Conservation (phyloP, 2,888 invertebrate genomes). For the Psylliodes chrysocephalus region DNA sequence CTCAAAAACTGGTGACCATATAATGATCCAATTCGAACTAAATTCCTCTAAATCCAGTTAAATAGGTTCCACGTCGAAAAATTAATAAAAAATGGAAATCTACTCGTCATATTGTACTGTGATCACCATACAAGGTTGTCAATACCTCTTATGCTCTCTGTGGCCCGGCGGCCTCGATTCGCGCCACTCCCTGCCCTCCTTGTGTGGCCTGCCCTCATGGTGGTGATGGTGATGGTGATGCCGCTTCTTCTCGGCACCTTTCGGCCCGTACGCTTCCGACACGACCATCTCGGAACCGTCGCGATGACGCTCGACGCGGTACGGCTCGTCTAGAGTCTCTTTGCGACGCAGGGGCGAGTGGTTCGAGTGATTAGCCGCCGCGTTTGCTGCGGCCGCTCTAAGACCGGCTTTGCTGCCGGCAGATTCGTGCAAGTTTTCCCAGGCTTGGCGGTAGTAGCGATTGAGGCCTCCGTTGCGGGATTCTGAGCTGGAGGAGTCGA, state of each 20-base stretch:
- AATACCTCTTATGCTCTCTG: slow-evolving; percentile 68
- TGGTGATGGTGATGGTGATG: slow-evolving; percentile 84
- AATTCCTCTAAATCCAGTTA: not conserved
- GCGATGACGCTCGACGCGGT: slow-evolving; percentile 62
- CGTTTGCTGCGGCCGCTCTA: slow-evolving; percentile 66
- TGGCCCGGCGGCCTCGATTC: slow-evolving; percentile 66
- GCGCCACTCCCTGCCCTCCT: slow-evolving; percentile 69
- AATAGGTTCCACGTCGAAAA: not conserved
- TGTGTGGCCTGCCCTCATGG: slow-evolving; percentile 72
- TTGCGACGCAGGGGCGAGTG: slow-evolving; percentile 74
- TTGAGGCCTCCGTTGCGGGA: slow-evolving; percentile 82
- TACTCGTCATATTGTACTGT: slow-evolving; percentile 59
- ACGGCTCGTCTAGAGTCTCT: slow-evolving; percentile 78
- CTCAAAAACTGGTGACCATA: no score
- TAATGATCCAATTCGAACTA: no score
- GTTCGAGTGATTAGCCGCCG: slow-evolving; percentile 64
- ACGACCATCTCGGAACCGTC: slow-evolving; percentile 84
- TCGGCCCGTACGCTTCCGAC: slow-evolving; percentile 68
- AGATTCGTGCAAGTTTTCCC: slow-evolving; percentile 91
- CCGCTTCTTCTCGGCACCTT: slow-evolving; percentile 71
- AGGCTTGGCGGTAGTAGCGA: slow-evolving; percentile 89
- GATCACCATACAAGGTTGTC: slow-evolving; percentile 61
- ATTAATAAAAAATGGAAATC: slow-evolving; percentile 16
- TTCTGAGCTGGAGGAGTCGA: slow-evolving; percentile 88
- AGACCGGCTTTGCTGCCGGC: slow-evolving; percentile 62